phyloP scores from a whole-genome alignment of 2,888 invertebrate species.

The Dryocosmus kuriphilus region DNA sequence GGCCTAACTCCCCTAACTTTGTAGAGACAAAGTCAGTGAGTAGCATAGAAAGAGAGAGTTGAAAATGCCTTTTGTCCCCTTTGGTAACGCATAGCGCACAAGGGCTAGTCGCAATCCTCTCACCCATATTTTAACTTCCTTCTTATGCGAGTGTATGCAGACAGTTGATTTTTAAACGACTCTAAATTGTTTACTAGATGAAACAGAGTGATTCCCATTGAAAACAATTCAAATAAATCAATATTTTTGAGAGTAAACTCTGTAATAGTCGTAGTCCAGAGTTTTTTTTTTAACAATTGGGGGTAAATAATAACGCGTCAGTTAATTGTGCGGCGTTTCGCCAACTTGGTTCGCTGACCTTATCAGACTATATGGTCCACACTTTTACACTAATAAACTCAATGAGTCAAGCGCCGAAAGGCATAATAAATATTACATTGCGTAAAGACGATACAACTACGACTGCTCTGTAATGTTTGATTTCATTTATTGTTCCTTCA shows the following conservation, averaged over 20 bases:
- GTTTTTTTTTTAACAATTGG: no score
- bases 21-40: slow-evolving; percentile 65
- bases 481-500: neutral
- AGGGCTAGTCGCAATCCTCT: slow-evolving; percentile 64
- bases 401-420: no score
- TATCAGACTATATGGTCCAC: no score
- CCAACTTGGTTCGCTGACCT: no score
- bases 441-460: no score
- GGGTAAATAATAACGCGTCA: no score
- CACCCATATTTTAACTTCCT: slow-evolving; percentile 66
- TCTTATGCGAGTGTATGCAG: slow-evolving; percentile 57
- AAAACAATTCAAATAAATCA: neutral
- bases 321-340: no score
- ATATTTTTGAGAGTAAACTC: neutral
- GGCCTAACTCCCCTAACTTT: slow-evolving; percentile 76
- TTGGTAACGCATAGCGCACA: slow-evolving; percentile 65
- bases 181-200: neutral
- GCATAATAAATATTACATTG: no score
- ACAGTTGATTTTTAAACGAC: slow-evolving; percentile 31
- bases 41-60: slow-evolving; percentile 65
- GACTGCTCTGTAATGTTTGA: neutral
- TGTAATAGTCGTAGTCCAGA: no score
- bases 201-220: neutral
- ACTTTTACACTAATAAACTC: no score
- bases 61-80: slow-evolving; percentile 74